Conservation (phyloP, 2,113 vertebrate species). For the Lagopus leucura region DNA sequence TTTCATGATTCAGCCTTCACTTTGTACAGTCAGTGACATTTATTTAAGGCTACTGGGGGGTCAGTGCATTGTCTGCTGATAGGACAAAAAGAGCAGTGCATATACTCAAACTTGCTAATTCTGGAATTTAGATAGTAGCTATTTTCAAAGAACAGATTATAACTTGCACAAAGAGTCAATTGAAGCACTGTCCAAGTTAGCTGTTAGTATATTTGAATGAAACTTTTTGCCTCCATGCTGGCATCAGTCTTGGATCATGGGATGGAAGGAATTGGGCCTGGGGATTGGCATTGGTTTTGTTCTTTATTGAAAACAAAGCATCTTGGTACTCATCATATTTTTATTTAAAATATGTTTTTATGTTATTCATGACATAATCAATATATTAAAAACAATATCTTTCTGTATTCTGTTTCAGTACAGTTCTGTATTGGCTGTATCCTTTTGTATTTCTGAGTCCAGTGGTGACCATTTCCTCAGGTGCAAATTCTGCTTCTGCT, state of each 20-base stretch:
- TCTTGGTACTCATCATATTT: not conserved
- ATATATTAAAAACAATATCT: not conserved
- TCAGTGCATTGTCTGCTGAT: not conserved
- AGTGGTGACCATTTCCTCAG: not conserved
- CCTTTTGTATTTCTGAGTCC: not conserved
- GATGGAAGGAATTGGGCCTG: not conserved
- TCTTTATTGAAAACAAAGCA: not conserved
- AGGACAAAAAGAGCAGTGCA: not conserved
- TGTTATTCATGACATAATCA: not conserved
- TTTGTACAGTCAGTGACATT: not conserved
- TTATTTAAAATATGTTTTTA: not conserved
- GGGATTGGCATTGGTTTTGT: not conserved
- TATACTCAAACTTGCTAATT: not conserved
- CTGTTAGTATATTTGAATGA: not conserved
- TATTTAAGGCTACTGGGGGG: not conserved
- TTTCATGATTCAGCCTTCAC: not conserved
- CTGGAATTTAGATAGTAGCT: not conserved
- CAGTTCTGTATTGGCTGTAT: not conserved
- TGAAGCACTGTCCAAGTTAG: not conserved
- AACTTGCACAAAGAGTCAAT: not conserved
- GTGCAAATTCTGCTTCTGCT: not conserved
- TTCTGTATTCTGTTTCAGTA: not conserved
- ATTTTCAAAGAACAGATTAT: not conserved
- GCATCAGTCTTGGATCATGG: not conserved
- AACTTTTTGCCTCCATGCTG: not conserved